Evolutionary conservation across 2,888 invertebrate genomes (phyloP), one percentile per base, ranked within the genome.

Genomic region (Idaea biselata): DNA sequence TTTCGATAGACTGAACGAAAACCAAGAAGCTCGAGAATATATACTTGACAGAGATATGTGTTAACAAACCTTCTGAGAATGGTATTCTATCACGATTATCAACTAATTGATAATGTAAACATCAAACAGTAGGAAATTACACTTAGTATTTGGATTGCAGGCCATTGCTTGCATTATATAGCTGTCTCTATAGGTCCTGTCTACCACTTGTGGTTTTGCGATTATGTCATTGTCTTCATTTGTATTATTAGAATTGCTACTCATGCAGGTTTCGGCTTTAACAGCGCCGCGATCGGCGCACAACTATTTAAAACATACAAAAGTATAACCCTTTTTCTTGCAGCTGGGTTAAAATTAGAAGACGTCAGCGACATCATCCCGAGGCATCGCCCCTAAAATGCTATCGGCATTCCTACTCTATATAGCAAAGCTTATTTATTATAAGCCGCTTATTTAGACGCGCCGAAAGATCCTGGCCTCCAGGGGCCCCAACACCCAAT

Each of bases 21-120:
- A n/a, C 74, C 62, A 61, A 55, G 18, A 62, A 63, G 58, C 56
- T 63, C 71, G 61, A 60, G 72, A 74, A 79, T 86, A 80, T 88
- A 88, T 88, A 88, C 64, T 71, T 73, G 68, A 65, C 60, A 70
- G 55, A n/a, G 70, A 68, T 72, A 72, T 71, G 69, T 68, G 62
- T 65, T 65, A 68, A 63, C 76, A 74, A 61, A 62, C 65, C 66
- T 87, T 87, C 89, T 73, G 71, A 82, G 87, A 87, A 88, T 81
- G 79, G 74, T 66, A 71, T 68, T 67, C 73, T 71, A 68, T 66
- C 70, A 68, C 70, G 60, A 66, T 74, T 72, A 73, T 65, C 66
- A 62, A 70, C 72, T 70, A 82, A 82, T 79, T 75, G 76, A 68
- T 75, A 78, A 71, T 64, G 73, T 71, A 81, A 83, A 84, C 68